Evolutionary conservation across 2,888 invertebrate species (phyloP).

Genomic region (Stenurella melanura): DNA sequence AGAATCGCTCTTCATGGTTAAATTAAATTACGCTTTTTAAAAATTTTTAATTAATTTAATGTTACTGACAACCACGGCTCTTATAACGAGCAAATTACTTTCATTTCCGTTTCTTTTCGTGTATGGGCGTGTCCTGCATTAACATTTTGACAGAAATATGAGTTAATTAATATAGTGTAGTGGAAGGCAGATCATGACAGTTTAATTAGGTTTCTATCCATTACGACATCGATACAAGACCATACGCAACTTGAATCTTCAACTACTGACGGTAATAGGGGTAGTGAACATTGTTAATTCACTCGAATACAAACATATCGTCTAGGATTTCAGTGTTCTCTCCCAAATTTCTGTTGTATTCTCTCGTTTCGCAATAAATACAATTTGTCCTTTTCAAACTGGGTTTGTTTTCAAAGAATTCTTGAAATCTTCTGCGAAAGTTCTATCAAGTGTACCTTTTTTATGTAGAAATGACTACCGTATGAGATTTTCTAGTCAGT

Average conservation of each 20-base stretch:
- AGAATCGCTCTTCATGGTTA: conserved; percentile 5
- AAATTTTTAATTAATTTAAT: conserved; percentile 17
- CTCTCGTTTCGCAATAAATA: too few relatives aligned
- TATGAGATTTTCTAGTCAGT: too few relatives aligned
- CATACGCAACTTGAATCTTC: neutral
- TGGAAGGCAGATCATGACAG: neutral
- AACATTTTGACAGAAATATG: conserved; percentile 25
- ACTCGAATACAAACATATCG: too few relatives aligned
- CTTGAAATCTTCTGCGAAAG: too few relatives aligned
- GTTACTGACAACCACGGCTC: conserved; percentile 17
- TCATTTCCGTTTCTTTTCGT: conserved; percentile 15
- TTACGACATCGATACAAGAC: conserved; percentile 7
- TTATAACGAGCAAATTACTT: neutral
- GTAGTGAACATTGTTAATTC: too few relatives aligned
- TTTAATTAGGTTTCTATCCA: conserved; percentile 7
- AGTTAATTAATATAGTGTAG: conserved; percentile 1
- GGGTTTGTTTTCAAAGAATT: too few relatives aligned
- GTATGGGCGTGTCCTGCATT: conserved; percentile 1
- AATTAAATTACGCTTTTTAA: conserved; percentile 16
- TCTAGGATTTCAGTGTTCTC: too few relatives aligned
- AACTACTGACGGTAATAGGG: neutral
- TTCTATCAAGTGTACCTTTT: too few relatives aligned
- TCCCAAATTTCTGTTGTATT: too few relatives aligned
- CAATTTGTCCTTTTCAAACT: too few relatives aligned
- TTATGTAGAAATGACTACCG: too few relatives aligned